Conservation (phyloP, 2,797 vertebrate species). For the Pipistrellus nathusii region DNA sequence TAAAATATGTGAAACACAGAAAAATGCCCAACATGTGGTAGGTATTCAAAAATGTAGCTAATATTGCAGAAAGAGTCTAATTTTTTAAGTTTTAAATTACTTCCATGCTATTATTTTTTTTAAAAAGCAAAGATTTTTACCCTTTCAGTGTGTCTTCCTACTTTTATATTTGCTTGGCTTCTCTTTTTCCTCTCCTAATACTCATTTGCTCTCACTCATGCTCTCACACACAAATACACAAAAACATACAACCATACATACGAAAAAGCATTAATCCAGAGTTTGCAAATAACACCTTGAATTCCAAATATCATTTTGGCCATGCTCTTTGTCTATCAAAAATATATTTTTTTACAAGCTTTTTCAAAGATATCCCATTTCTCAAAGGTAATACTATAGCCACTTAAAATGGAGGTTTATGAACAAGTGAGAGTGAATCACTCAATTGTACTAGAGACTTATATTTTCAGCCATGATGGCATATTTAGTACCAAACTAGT, state of each 20-base stretch:
- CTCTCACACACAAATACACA: neutral
- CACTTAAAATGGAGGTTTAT: neutral
- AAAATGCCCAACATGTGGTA: neutral
- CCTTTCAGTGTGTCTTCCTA: neutral
- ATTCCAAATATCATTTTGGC: neutral
- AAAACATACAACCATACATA: neutral
- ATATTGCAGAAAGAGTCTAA: neutral
- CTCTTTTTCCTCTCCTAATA: neutral
- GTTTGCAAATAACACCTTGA: slow-evolving; percentile 2
- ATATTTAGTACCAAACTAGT: slow-evolving; percentile 1
- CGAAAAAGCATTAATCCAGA: slow-evolving; percentile 28
- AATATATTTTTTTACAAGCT: neutral
- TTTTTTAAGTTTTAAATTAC: slow-evolving; percentile 4
- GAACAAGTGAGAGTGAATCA: neutral
- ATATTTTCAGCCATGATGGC: neutral
- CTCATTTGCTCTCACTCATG: neutral
- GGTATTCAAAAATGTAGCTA: neutral
- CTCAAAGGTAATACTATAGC: slow-evolving; percentile 19
- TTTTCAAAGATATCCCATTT: slow-evolving; percentile 20
- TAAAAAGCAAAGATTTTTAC: neutral
- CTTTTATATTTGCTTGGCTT: slow-evolving; percentile 25
- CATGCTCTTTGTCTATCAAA: neutral
- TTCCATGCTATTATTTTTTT: slow-evolving; percentile 5
- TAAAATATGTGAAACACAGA: slow-evolving; percentile 14
- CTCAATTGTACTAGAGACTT: neutral